phyloP scores from a whole-genome alignment of 1,140 invertebrate species.

The Periplaneta americana region DNA sequence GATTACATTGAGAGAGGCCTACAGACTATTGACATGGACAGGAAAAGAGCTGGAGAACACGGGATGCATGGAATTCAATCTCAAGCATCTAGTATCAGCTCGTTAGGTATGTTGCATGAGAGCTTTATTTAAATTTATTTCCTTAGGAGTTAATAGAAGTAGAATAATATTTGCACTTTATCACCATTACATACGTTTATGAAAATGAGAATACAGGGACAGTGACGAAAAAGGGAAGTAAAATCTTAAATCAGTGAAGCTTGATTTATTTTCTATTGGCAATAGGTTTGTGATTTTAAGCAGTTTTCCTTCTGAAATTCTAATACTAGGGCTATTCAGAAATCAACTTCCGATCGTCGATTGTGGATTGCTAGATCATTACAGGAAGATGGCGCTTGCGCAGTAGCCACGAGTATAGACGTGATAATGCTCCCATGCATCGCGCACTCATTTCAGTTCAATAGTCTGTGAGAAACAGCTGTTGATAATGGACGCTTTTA shows the following conservation, averaged over 20 bases:
- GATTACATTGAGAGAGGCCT: conserved; percentile 87
- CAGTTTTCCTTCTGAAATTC: no score
- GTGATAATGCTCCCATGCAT: no score
- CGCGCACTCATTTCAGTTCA: no score
- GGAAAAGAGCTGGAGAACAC: conserved; percentile 17
- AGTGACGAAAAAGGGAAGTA: neutral
- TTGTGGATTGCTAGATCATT: no score
- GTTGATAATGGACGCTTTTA: no score
- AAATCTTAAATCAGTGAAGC: neutral
- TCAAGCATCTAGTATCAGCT: neutral
- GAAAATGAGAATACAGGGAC: neutral
- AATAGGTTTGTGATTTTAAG: neutral
- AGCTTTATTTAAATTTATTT: neutral
- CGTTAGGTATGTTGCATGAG: neutral
- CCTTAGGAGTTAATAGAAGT: neutral
- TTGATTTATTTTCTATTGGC: neutral
- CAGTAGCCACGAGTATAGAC: no score
- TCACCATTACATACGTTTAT: neutral
- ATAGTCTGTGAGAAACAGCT: no score
- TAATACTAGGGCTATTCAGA: no score
- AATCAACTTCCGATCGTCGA: no score
- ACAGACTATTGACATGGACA: conserved; percentile 63
- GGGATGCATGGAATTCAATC: neutral
- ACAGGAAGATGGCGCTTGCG: no score
- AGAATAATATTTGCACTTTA: neutral